These are phyloP conservation scores for Bombus haemorrhoidalis DNA, from an alignment of 1,140 invertebrate genomes.

Conservation along the genomic window DNA sequence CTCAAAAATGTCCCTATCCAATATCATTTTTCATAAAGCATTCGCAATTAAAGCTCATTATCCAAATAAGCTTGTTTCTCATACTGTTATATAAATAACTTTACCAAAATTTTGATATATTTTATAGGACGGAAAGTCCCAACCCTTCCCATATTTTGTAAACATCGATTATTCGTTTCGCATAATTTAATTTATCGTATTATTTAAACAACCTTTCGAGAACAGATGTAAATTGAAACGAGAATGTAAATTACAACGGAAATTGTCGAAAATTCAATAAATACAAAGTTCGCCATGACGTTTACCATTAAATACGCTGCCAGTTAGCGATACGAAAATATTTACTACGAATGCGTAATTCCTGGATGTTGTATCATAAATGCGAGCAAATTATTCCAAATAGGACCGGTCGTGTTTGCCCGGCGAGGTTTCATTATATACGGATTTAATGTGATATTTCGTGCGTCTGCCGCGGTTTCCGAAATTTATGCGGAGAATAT, in stretches of 20 bases:
- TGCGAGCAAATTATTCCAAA: conserved; percentile 10
- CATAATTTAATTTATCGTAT: not conserved
- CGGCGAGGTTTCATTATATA: conserved; percentile 4
- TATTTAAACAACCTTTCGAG: not conserved
- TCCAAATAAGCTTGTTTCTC: too few relatives aligned
- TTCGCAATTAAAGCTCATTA: too few relatives aligned
- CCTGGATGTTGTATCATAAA: not conserved
- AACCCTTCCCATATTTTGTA: too few relatives aligned
- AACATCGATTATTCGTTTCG: too few relatives aligned
- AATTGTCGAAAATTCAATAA: not conserved
- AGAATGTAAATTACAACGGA: not conserved
- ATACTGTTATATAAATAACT: too few relatives aligned
- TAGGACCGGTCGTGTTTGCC: not conserved
- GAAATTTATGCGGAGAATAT: not conserved
- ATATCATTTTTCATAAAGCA: too few relatives aligned
- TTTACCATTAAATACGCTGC: not conserved
- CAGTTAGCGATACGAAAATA: conserved; percentile 26
- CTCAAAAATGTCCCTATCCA: too few relatives aligned
- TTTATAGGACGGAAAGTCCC: too few relatives aligned
- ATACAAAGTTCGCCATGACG: not conserved
- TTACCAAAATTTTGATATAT: too few relatives aligned
- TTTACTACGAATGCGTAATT: conserved; percentile 13
- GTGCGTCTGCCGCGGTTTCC: not conserved
- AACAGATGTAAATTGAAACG: not conserved
- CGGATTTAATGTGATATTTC: conserved; percentile 16